These are phyloP conservation scores for Gandaritis pyraliata DNA, from an alignment of 2,888 invertebrate genomes.

Conservation along the genomic window DNA sequence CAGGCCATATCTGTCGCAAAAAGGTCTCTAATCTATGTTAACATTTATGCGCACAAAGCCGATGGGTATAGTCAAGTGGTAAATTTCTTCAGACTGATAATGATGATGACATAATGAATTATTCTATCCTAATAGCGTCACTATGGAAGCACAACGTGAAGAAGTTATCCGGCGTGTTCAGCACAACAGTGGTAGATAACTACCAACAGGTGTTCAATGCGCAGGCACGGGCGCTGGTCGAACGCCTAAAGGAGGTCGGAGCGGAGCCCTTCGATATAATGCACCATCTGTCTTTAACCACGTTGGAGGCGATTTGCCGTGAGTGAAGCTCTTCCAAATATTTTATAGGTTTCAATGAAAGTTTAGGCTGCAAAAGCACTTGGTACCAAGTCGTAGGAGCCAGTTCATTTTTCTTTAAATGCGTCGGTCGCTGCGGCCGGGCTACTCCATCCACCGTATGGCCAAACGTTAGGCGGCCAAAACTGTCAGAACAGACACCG, in stretches of 20 bases:
- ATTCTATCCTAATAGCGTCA: conserved; percentile 44
- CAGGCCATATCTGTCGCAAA: too few relatives aligned
- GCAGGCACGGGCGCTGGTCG: conserved; percentile 55
- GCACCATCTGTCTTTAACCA: conserved; percentile 55
- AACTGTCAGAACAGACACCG: too few relatives aligned
- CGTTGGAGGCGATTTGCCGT: conserved; percentile 69
- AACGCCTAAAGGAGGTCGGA: conserved; percentile 51
- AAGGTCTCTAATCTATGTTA: too few relatives aligned
- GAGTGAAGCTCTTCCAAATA: conserved; percentile 43
- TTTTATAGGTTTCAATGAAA: too few relatives aligned
- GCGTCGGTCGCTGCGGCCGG: too few relatives aligned
- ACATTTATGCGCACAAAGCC: too few relatives aligned
- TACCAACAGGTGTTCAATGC: conserved; percentile 63
- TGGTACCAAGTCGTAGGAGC: too few relatives aligned
- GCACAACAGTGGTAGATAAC: conserved; percentile 54
- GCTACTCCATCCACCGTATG: too few relatives aligned
- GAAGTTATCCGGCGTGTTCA: conserved; percentile 62
- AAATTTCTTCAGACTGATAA: background rate
- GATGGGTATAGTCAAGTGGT: too few relatives aligned
- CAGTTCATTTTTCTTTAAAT: too few relatives aligned
- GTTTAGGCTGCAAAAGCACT: too few relatives aligned
- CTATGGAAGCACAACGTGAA: conserved; percentile 69
- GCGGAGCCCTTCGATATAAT: conserved; percentile 57
- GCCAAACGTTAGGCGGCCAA: too few relatives aligned
- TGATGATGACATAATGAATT: background rate